Conservation (phyloP, 2,888 invertebrate genomes). For the Agriopis marginaria region DNA sequence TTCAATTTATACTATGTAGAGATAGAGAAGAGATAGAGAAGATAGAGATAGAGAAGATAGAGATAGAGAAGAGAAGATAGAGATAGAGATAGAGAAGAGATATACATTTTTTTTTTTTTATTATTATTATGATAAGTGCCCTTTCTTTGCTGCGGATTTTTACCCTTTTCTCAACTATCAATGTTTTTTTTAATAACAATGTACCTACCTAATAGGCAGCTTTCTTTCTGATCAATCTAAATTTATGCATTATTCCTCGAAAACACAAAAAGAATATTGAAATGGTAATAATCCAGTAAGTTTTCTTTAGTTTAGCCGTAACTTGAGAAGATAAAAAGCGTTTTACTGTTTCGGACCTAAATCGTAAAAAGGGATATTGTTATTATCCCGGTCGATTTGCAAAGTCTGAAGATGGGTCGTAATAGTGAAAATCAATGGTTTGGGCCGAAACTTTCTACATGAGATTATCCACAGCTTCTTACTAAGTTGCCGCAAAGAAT, state of each 20-base stretch:
- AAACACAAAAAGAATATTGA: slow-evolving; percentile 6
- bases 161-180: too few relatives aligned
- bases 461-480: neutral
- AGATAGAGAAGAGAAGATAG: too few relatives aligned
- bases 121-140: too few relatives aligned
- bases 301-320: slow-evolving; percentile 10
- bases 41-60: too few relatives aligned
- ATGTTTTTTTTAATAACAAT: too few relatives aligned
- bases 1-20: too few relatives aligned
- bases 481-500: neutral
- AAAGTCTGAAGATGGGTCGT: neutral
- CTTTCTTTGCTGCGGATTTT: too few relatives aligned
- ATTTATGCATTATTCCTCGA: neutral
- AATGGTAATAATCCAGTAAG: slow-evolving; percentile 5
- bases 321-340: slow-evolving; percentile 11
- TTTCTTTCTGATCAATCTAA: neutral
- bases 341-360: slow-evolving; percentile 20
- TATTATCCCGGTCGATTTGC: neutral
- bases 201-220: too few relatives aligned
- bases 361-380: slow-evolving; percentile 16
- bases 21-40: too few relatives aligned
- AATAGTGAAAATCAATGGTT: neutral
- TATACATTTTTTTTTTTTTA: too few relatives aligned
- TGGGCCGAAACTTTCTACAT: neutral
- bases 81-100: too few relatives aligned